phyloP scores from a whole-genome alignment of 2,113 vertebrate genomes.

The Pseudorhombus dupliciocellatus region DNA sequence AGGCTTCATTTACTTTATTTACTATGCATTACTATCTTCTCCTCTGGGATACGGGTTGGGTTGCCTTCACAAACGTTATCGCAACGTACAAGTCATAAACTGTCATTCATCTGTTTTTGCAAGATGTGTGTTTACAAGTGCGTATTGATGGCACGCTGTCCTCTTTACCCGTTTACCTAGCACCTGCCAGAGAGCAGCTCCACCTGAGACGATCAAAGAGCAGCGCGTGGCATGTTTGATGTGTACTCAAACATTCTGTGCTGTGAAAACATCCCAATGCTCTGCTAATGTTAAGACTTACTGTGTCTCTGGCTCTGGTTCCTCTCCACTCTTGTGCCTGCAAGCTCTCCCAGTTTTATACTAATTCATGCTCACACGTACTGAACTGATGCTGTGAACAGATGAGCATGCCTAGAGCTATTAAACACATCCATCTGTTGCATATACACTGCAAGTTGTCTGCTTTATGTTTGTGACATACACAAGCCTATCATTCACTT shows the following conservation, averaged over 20 bases:
- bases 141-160: slow-evolving; percentile 51
- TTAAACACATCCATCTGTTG: slow-evolving; percentile 52
- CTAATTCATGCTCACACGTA: slow-evolving; percentile 25
- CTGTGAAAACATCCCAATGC: slow-evolving; percentile 84
- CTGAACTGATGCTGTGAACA: slow-evolving; percentile 18
- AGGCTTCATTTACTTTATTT: too few species aligned
- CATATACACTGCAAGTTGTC: slow-evolving; percentile 1
- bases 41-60: slow-evolving; percentile 45
- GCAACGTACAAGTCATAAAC: slow-evolving; percentile 43
- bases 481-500: slow-evolving; percentile 19
- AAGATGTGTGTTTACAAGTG: slow-evolving; percentile 56
- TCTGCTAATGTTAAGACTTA: slow-evolving; percentile 48
- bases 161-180: slow-evolving; percentile 67
- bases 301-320: slow-evolving; percentile 43
- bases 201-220: slow-evolving; percentile 89
- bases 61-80: slow-evolving; percentile 54
- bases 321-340: slow-evolving; percentile 16
- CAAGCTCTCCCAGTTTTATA: slow-evolving; percentile 40
- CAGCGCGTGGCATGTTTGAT: slow-evolving; percentile 88
- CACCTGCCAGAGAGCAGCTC: slow-evolving; percentile 89
- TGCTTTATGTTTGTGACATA: slow-evolving; percentile 29
- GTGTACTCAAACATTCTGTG: slow-evolving; percentile 86
- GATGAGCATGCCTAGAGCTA: slow-evolving; percentile 45
- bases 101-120: slow-evolving; percentile 60
- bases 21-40: too few species aligned